Base-by-base conservation (phyloP, 2,888 invertebrate species). In the Dryobotodes eremita region DNA sequence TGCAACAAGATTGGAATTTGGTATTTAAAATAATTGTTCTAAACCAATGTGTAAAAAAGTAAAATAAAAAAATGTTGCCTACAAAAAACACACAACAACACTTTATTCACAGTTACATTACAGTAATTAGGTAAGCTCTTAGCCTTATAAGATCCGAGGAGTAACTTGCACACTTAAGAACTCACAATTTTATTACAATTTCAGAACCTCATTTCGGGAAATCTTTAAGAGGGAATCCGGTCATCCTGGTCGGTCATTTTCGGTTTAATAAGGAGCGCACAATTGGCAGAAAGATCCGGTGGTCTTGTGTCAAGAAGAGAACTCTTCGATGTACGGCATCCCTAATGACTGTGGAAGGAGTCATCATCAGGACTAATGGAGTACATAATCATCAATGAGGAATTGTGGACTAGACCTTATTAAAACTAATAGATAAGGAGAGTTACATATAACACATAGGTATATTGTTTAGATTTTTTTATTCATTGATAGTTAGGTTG, bases 231-330 rank as follows among this genome's bases (percentile, higher is more conserved):
- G 91, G 91, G 5, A 88, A 87, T n/a, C 90, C 88, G 0, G 87
- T 91, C 23, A 89, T 91, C 11, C 42, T 87, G 26, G 66, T 87
- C 4, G 87, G 88, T 3, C 71, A 77, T 0, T 88, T 85, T 68
- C 84, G 89, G 5, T 91, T 89, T n/a, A 79, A 80, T 36, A 89
- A 88, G 75, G 87, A 88, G 17, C 78, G 84, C 0, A 26, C 10
- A 0, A 64, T 11, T 7, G 91, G 90, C 7, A 0, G 7, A 0
- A 89, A 81, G 59, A 86, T 73, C n/a, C 83, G 92, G 4, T 92
- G 92, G 92, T 69, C 83, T 13, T 92, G 92, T 53, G 86, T 88
- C 17, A 91, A 90, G 84, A 91, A 90, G 66, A 79, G 89, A 23
- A 68, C 69, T 11, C 42, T 77, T 5, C 76, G 84, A 50, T 92